Percentiles rank a stretch among this genome's conserved stretches.
phyloP scores from a whole-genome alignment of 1,140 invertebrate species.

The Bombus huntii region DNA sequence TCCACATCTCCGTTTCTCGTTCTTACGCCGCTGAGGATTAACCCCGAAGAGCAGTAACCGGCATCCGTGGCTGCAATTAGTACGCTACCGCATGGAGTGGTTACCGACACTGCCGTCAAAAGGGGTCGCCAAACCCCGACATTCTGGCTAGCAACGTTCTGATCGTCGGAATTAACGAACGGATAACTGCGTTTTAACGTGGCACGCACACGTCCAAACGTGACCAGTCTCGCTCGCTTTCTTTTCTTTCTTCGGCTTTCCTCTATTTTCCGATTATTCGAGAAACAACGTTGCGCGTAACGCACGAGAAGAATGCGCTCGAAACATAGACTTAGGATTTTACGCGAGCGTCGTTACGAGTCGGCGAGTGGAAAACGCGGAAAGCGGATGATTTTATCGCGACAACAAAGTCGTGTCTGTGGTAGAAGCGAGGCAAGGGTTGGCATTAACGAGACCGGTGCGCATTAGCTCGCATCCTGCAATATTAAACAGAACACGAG shows the following conservation, averaged over 20 bases:
- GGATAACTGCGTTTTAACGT: conserved; percentile 67
- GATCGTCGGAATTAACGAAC: conserved; percentile 73
- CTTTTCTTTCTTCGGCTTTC: too few species aligned
- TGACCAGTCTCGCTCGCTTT: neutral
- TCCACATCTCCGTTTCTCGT: conserved; percentile 24
- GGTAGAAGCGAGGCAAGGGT: conserved; percentile 20
- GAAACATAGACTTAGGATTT: neutral
- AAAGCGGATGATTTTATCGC: neutral
- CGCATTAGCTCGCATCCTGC: conserved; percentile 72
- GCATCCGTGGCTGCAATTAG: conserved; percentile 81
- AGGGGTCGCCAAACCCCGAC: conserved; percentile 62
- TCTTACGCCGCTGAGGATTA: conserved; percentile 77
- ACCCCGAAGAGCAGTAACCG: conserved; percentile 79
- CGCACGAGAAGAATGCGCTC: neutral
- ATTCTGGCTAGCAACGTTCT: conserved; percentile 69
- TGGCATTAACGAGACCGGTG: conserved; percentile 51
- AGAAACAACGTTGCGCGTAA: too few species aligned
- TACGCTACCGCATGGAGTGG: conserved; percentile 79
- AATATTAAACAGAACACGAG: conserved; percentile 77
- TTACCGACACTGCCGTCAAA: conserved; percentile 52
- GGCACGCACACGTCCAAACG: neutral
- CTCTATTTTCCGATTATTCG: too few species aligned
- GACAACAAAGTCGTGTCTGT: neutral
- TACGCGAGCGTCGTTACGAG: neutral
- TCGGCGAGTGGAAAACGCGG: neutral